A percentile compares a stretch with the other conserved stretches of the same genome.
Evolutionary conservation across 2,888 invertebrate species (phyloP).

Genomic region (Plutella xylostella): DNA sequence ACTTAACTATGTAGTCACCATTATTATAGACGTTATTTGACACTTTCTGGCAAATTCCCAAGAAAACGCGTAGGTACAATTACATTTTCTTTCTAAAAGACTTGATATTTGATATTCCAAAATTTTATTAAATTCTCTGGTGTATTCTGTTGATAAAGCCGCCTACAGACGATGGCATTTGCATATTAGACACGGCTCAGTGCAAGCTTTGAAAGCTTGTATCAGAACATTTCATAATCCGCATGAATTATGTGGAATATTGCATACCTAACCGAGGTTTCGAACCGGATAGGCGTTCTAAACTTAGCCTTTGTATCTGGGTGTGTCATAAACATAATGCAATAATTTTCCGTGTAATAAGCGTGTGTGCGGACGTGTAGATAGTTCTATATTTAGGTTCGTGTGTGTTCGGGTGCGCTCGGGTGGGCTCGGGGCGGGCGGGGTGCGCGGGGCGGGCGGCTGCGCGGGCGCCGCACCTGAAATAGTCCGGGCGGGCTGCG

Average conservation of each 20-base stretch:
- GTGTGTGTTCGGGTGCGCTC: slow-evolving; percentile 35
- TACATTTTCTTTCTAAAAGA: not conserved
- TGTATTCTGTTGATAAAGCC: too few species aligned
- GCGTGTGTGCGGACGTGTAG: slow-evolving; percentile 30
- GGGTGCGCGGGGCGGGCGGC: slow-evolving; percentile 31
- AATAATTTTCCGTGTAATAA: slow-evolving; percentile 28
- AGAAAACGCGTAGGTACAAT: not conserved
- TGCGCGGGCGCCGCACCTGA: slow-evolving; percentile 42
- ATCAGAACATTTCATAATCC: too few species aligned
- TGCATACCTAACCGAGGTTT: too few species aligned
- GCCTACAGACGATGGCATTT: too few species aligned
- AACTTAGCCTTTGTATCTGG: slow-evolving; percentile 5
- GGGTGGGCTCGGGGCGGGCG: slow-evolving; percentile 35
- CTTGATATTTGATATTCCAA: not conserved
- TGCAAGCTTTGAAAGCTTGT: too few species aligned
- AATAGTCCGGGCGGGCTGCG: slow-evolving; percentile 47
- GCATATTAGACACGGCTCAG: too few species aligned
- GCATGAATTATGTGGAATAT: too few species aligned
- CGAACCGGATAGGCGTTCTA: too few species aligned
- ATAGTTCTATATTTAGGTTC: slow-evolving; percentile 49
- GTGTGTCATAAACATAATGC: slow-evolving; percentile 6
- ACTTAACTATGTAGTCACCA: too few species aligned
- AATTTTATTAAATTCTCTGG: not conserved
- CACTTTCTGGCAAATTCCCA: slow-evolving; percentile 33
- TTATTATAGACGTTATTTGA: slow-evolving; percentile 45